Evolutionary conservation across 1,140 invertebrate species (phyloP), one percentile per base, ranked within the genome.

Genomic region (Onthophagus taurus): DNA sequence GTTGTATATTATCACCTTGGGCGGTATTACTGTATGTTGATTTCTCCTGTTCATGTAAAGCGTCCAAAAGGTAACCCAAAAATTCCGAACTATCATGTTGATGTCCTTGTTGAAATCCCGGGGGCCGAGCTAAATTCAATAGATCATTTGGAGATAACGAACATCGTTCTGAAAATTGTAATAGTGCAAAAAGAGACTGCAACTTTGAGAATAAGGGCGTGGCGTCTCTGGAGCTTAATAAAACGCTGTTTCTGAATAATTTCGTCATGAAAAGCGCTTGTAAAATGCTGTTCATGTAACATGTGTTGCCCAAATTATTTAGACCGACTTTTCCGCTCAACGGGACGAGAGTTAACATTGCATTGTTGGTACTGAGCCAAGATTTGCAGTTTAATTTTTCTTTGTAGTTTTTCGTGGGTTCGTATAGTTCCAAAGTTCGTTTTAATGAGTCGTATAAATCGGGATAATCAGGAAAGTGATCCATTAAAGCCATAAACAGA

Each of bases 31-130:
- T n/a, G n/a, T 37, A 37, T 37, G 24, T 37, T n/a, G 35, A 37
- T 18, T 71, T 70, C 55, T 83, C 80, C 55, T 83, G 75, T 56
- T 84, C 81, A 45, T 84, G 78, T n/a, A 85, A 54, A 34, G 75
- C 67, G 54, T 85, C 80, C 38, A 85, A 62, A 3, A 85, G 59
- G 60, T 80, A 83, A 70, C 82, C 79, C 31, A 92, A 71, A 68
- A 87, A 90, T 68, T 92, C 88, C 2, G 85, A 88, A 62, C 85
- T 89, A 56, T 91, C 88, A 56, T 92, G 87, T 54, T 90, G 87
- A 50, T 81, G 72, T 16, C 84, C 79, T 16, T 70, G 68, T 17
- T 75, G 71, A 61, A 92, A 90, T 57, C 82, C 84, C 0, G 80
- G 72, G 7, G 86, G 86, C 49, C 79, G 68, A 0, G 82, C 76